These are phyloP conservation scores for Archips xylosteana DNA, from an alignment of 2,888 invertebrate genomes.

Conservation along the genomic window DNA sequence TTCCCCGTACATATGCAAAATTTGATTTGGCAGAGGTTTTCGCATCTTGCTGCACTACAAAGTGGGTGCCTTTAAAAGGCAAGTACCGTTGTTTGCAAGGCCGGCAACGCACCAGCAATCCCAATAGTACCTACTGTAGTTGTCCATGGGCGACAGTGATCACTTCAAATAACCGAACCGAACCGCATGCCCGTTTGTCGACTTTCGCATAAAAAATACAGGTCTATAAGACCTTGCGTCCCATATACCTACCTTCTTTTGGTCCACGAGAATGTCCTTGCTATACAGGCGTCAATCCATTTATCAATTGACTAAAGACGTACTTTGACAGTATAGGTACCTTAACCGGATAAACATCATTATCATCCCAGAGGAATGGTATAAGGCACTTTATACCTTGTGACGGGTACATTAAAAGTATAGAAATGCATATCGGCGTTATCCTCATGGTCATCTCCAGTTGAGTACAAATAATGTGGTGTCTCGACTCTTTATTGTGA, in stretches of 20 bases:
- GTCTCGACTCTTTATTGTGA: slow-evolving; percentile 13
- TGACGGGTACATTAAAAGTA: slow-evolving; percentile 14
- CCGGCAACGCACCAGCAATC: too few species aligned
- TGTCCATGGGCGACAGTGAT: too few species aligned
- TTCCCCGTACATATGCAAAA: too few species aligned
- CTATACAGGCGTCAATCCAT: slow-evolving; percentile 31
- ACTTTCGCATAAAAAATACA: too few species aligned
- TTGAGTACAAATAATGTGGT: slow-evolving; percentile 15
- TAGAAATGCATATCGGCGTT: slow-evolving; percentile 31
- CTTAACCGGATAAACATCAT: slow-evolving; percentile 36
- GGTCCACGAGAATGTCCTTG: slow-evolving; percentile 22
- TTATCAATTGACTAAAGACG: slow-evolving; percentile 36
- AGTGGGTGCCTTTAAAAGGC: too few species aligned
- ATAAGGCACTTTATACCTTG: slow-evolving; percentile 34
- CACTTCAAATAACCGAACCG: too few species aligned
- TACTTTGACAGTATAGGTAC: slow-evolving; percentile 18
- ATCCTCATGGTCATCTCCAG: slow-evolving; percentile 31
- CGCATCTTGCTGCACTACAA: too few species aligned
- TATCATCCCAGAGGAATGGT: slow-evolving; percentile 19
- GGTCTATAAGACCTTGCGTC: too few species aligned
- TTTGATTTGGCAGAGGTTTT: too few species aligned
- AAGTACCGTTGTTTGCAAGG: too few species aligned
- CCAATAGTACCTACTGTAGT: too few species aligned
- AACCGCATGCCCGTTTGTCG: too few species aligned
- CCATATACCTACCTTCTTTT: not conserved